Evolutionary conservation across 2,797 vertebrate species (phyloP), one percentile per base, ranked within the genome.

Genomic region (Chiroxiphia lanceolata): DNA sequence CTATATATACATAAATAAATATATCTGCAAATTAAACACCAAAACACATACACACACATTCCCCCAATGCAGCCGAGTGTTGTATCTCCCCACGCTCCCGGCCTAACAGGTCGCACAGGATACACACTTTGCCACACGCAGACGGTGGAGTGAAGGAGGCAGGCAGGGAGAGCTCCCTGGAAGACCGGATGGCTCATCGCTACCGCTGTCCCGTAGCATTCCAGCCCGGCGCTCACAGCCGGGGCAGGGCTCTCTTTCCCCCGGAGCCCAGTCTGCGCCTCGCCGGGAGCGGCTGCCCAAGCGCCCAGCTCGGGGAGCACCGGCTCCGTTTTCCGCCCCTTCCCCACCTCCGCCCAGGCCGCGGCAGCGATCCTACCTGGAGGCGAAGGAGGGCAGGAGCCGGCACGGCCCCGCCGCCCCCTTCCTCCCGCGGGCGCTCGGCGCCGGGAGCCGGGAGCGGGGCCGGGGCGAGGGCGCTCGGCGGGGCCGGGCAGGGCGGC

Each of bases 21-120:
- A 5, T 9, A 25, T 1, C 26, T 44, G 21, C 22, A 57, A 70
- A 59, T n/a, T 19, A 19, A 80, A 69, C 22, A 51, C 23, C 40
- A 53, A 36, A 7, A 13, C 9, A 16, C 0, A 29, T 0, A 29
- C 5, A 1, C 16, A 6, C 10, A 33, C 36, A 6, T 20, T 27
- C 11, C 16, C 19, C 45, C 47, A 33, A 1, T 2, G 25, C 70
- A 65, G 23, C 34, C 69, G 57, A 10, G 50, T 2, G 20, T 0
- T 9, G 1, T 20, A 33, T 15, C 34, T n/a, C 51, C 70, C 27
- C 60, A 15, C 2, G 2, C 40, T 51, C 64, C 48, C 3, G 34
- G 87, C 89, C 94, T 75, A 67, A 74, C 68, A 85, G 75, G 56
- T 67, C 9, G 20, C 69, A 40, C 21, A 60, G 31, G 1, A 14